Conservation (phyloP, 2,888 invertebrate genomes). For the Acronicta leporina region DNA sequence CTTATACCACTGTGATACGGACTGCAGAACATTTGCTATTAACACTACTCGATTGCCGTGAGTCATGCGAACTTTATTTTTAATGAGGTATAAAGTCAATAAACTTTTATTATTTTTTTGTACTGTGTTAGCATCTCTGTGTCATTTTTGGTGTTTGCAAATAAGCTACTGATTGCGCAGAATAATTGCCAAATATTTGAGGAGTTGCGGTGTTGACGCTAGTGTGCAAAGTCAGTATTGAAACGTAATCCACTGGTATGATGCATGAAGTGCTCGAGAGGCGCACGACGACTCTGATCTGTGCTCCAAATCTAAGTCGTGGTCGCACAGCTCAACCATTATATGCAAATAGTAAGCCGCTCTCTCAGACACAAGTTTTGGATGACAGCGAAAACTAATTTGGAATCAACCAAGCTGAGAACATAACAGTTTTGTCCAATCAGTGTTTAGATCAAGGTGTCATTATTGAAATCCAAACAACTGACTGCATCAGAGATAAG, state of each 20-base stretch:
- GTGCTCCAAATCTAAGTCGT: constrained; percentile 83
- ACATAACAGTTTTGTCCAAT: constrained; percentile 38
- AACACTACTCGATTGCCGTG: constrained; percentile 63
- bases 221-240: constrained; percentile 61
- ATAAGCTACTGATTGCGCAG: constrained; percentile 57
- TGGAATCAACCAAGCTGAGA: constrained; percentile 33
- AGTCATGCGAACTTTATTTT: constrained; percentile 73
- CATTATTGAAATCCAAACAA: constrained; percentile 41
- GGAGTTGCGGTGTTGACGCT: constrained; percentile 25
- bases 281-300: constrained; percentile 76
- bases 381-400: constrained; percentile 70
- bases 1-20: constrained; percentile 57
- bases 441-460: constrained; percentile 41
- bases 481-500: constrained; percentile 28
- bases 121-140: constrained; percentile 53
- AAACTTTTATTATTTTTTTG: constrained; percentile 67
- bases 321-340: constrained; percentile 79
- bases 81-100: constrained; percentile 71
- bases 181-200: constrained; percentile 59
- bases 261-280: constrained; percentile 66
- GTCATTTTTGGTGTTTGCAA: constrained; percentile 55
- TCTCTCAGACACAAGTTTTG: constrained; percentile 70
- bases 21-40: constrained; percentile 61
- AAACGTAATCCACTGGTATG: constrained; percentile 69
- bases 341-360: constrained; percentile 80